A percentile compares a stretch with the other conserved stretches of the same genome.
These are phyloP conservation scores for Lepus oiostolus DNA, from an alignment of 2,797 vertebrate species.

Conservation along the genomic window DNA sequence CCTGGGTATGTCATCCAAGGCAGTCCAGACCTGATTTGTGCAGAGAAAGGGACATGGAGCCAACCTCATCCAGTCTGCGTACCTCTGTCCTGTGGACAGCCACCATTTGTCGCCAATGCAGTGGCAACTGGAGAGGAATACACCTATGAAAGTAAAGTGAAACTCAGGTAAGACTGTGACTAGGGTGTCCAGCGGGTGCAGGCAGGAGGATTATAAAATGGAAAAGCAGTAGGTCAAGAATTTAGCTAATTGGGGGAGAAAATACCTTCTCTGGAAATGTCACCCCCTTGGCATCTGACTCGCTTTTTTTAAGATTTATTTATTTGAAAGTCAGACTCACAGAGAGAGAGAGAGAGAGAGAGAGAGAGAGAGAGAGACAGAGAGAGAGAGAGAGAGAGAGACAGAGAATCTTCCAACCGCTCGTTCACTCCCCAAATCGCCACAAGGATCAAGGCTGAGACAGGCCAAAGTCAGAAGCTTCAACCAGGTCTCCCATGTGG, in stretches of 20 bases:
- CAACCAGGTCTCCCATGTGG: too few relatives aligned
- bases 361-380: too few relatives aligned
- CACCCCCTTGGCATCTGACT: too few relatives aligned
- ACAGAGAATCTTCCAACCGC: background rate
- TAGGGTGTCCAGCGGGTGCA: background rate
- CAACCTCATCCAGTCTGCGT: constrained; percentile 93
- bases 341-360: too few relatives aligned
- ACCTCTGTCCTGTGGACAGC: constrained; percentile 93
- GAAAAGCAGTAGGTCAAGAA: background rate
- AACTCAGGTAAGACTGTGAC: constrained; percentile 92
- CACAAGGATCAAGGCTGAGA: too few relatives aligned
- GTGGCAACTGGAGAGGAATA: constrained; percentile 88
- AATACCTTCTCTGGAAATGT: background rate
- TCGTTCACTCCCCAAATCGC: background rate
- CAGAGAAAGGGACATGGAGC: constrained; percentile 93
- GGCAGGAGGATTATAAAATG: background rate
- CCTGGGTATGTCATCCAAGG: constrained; percentile 92
- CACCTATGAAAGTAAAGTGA: constrained; percentile 93
- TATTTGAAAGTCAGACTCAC: too few relatives aligned
- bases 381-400: too few relatives aligned
- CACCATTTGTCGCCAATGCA: constrained; percentile 92
- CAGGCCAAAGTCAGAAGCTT: too few relatives aligned
- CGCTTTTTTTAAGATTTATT: too few relatives aligned
- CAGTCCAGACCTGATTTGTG: constrained; percentile 92
- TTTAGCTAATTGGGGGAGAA: background rate